Percentiles rank a stretch among this genome's conserved stretches.
These are phyloP conservation scores for Anguilla marmorata DNA, from an alignment of 2,797 vertebrate species.

Conservation along the genomic window DNA sequence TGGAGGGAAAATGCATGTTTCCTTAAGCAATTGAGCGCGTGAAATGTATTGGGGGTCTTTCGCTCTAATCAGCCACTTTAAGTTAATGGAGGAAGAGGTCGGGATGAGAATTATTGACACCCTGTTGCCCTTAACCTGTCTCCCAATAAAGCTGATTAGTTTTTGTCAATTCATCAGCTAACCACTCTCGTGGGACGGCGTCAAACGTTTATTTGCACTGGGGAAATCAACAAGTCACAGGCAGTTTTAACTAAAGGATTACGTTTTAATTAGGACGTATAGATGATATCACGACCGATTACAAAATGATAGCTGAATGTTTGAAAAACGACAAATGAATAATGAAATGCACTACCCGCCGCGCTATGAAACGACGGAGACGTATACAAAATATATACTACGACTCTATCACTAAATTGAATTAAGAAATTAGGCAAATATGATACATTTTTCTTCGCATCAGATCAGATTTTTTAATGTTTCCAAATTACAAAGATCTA, in stretches of 20 bases:
- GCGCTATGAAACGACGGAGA: neutral
- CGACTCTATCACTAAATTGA: neutral
- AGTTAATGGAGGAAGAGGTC: slow-evolving; percentile 93
- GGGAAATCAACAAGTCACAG: slow-evolving; percentile 96
- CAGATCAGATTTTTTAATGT: neutral
- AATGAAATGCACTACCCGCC: slow-evolving; percentile 22
- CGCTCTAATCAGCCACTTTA: slow-evolving; percentile 88
- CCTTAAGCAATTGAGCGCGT: slow-evolving; percentile 75
- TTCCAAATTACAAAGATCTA: neutral
- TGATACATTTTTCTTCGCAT: neutral
- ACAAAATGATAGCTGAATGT: slow-evolving; percentile 65
- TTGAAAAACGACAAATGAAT: slow-evolving; percentile 24
- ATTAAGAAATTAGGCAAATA: neutral
- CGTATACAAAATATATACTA: neutral
- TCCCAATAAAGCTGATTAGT: slow-evolving; percentile 99
- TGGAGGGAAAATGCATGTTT: slow-evolving; percentile 75
- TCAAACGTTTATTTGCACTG: slow-evolving; percentile 88
- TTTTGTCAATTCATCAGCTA: slow-evolving; percentile 96
- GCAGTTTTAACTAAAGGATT: slow-evolving; percentile 74
- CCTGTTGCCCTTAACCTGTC: slow-evolving; percentile 93
- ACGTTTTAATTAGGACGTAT: slow-evolving; percentile 68
- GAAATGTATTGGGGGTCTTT: slow-evolving; percentile 64
- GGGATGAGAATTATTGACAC: slow-evolving; percentile 92
- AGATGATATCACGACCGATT: slow-evolving; percentile 71
- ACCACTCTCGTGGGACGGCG: slow-evolving; percentile 74